Percentiles rank a stretch among this genome's conserved stretches.
These are phyloP conservation scores for Procambarus clarkii DNA, from an alignment of 1,140 invertebrate genomes.

Conservation along the genomic window DNA sequence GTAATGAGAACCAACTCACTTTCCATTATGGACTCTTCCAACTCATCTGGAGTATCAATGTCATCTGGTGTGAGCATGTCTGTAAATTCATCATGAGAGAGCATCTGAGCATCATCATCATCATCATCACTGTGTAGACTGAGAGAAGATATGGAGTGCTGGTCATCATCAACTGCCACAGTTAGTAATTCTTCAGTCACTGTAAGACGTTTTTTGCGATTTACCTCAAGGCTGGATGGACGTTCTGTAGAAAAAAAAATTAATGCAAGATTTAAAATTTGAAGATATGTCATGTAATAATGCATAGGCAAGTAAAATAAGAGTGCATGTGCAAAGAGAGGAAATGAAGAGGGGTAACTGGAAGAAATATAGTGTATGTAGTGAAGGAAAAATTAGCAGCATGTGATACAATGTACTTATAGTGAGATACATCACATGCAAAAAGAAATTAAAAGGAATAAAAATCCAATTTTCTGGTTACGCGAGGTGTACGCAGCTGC, in stretches of 20 bases:
- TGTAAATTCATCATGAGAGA: conserved; percentile 71
- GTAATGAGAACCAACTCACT: conserved; percentile 73
- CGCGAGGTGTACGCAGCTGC: no score
- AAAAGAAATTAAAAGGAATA: no score
- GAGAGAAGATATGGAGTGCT: conserved; percentile 69
- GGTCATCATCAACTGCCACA: conserved; percentile 68
- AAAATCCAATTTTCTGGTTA: no score
- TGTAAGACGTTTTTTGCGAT: conserved; percentile 59
- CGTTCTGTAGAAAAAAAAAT: conserved; percentile 32
- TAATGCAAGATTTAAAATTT: background rate
- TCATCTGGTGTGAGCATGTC: conserved; percentile 72
- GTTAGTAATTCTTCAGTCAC: conserved; percentile 58
- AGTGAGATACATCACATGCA: no score
- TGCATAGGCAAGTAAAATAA: no score
- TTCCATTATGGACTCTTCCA: conserved; percentile 77
- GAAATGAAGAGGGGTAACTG: no score
- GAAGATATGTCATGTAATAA: background rate
- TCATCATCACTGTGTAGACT: conserved; percentile 68
- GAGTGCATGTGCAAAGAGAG: no score
- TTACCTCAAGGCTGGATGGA: conserved; percentile 62
- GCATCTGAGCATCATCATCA: conserved; percentile 70
- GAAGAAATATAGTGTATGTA: no score
- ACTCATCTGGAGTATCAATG: conserved; percentile 77
- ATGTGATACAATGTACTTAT: no score
- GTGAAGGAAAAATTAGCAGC: no score